Evolutionary conservation across 2,797 vertebrate genomes (phyloP), one percentile per base, ranked within the genome.

Genomic region (Centroberyx gerrardi): DNA sequence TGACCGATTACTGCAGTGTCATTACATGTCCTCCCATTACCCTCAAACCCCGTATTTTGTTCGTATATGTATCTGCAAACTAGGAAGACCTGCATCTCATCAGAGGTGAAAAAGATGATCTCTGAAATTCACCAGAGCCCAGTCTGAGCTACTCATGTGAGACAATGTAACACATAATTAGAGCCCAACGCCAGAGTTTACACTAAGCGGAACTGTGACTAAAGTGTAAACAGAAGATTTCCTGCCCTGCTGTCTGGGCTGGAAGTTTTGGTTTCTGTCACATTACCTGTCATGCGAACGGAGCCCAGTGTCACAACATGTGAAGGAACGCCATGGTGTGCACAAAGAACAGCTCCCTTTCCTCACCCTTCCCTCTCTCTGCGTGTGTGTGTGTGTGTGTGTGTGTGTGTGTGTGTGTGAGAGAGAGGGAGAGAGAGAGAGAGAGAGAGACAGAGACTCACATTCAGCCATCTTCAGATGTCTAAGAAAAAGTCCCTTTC

Each of bases 191-290:
- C 53, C 5, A 3, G 27, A 46, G 74, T 70, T 87, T 74, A 81
- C 59, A 73, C 58, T 27, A 10, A 76, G 42, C 36, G 17, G 60
- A 86, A 58, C 61, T 29, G 7, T 59, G 66, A 60, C 67, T 73
- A 54, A 22, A 74, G 71, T 79, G 72, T 87, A 91, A 89, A 91
- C 80, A 76, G 15, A 60, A n/a, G 51, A 82, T 61, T 56, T 88
- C 85, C 84, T 83, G 74, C 29, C 62, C 62, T 74, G 62, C 33
- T 28, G 55, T 81, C 62, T 67, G 29, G 72, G 77, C 31, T 73
- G 54, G 36, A 55, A 59, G 36, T 58, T 74, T 82, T 62, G 73
- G 67, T 78, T 88, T 75, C 29, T 82, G 72, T 90, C 83, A 78
- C 68, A 64, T 64, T 76, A 66, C 46, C 71, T 84, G 56, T 56